Evolutionary conservation across 1,140 invertebrate species (phyloP).

Genomic region (Trichonephila clavipes): DNA sequence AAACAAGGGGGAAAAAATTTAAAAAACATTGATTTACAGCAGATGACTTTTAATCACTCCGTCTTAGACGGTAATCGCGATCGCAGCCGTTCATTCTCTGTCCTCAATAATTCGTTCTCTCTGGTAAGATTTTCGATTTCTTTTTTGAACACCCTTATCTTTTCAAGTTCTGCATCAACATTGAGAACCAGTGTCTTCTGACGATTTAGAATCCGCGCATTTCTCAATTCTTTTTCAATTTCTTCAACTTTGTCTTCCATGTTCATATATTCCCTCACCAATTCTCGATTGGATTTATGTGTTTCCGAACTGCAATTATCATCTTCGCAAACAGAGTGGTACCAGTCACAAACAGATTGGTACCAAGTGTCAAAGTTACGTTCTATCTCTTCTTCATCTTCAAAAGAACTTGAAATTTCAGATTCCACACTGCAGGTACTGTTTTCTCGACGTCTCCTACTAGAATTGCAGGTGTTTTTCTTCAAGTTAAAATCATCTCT

Average conservation of each 20-base stretch:
- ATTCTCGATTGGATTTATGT: background rate
- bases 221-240: background rate
- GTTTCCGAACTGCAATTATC: background rate
- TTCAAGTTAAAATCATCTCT: background rate
- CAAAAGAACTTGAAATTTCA: background rate
- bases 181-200: background rate
- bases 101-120: background rate
- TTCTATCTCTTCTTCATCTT: background rate
- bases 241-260: background rate
- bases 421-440: background rate
- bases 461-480: background rate
- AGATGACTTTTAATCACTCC: background rate
- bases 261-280: background rate
- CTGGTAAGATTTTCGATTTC: background rate
- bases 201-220: background rate
- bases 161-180: background rate
- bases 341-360: background rate
- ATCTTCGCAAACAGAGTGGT: background rate
- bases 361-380: background rate
- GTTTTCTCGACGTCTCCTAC: constrained; percentile 3
- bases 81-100: background rate
- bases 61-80: background rate
- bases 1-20: background rate
- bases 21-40: background rate
- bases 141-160: background rate